These are phyloP conservation scores for Squalus acanthias DNA, from an alignment of 2,797 vertebrate genomes.

Conservation along the genomic window DNA sequence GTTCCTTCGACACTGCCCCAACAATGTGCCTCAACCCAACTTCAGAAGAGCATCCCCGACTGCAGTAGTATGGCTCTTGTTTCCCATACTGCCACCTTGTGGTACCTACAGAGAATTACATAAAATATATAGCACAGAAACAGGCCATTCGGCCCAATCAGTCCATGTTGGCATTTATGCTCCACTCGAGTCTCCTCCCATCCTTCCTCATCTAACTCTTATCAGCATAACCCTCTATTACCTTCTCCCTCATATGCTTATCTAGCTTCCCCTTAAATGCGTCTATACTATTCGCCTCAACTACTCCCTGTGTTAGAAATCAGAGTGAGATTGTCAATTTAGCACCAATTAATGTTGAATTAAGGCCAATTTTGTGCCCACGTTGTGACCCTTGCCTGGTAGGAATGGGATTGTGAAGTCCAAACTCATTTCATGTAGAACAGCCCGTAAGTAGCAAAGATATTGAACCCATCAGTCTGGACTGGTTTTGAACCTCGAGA, in stretches of 20 bases:
- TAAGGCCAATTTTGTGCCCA: not conserved
- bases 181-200: not conserved
- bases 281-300: not conserved
- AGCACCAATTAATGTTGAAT: not conserved
- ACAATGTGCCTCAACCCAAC: not conserved
- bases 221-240: not conserved
- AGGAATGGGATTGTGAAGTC: not conserved
- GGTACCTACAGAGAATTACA: not conserved
- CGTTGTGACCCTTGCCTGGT: not conserved
- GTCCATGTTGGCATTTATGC: not conserved
- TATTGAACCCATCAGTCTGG: not conserved
- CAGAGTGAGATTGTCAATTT: not conserved
- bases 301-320: not conserved
- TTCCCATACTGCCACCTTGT: slow-evolving; percentile 15
- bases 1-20: not conserved
- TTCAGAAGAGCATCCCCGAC: not conserved
- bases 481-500: not conserved
- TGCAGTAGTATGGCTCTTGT: not conserved
- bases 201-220: not conserved
- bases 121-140: not conserved
- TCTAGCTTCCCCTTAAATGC: not conserved
- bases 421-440: not conserved
- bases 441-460: not conserved
- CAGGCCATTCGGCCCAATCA: not conserved
- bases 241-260: not conserved